Conservation (phyloP, 2,888 invertebrate species). For the Listrodromus nycthemerus region DNA sequence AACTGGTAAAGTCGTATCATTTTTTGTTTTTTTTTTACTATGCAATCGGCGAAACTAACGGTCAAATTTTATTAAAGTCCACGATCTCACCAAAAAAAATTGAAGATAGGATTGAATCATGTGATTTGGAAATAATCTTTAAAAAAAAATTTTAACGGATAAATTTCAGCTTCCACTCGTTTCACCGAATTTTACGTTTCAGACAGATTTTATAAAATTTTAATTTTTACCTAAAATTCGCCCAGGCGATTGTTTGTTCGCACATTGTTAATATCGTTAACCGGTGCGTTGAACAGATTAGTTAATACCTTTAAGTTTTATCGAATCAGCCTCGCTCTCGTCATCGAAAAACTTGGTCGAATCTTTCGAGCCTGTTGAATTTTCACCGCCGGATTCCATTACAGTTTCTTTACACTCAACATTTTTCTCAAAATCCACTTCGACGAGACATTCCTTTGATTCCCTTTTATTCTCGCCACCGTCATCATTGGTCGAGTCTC, state of each 20-base stretch:
- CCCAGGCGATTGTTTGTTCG: not conserved
- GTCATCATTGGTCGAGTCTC: conserved; percentile 21
- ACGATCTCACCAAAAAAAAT: not conserved
- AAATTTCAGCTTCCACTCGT: no score
- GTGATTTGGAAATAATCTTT: no score
- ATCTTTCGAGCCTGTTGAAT: not conserved
- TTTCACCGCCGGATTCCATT: not conserved
- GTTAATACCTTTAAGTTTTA: not conserved
- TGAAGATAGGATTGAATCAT: no score
- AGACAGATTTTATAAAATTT: no score
- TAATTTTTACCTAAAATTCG: not conserved
- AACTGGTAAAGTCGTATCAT: no score
- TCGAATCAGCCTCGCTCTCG: conserved; percentile 1
- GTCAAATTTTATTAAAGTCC: not conserved
- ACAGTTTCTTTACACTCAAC: not conserved
- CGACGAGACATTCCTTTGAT: not conserved
- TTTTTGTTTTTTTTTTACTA: no score
- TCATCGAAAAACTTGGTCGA: conserved; percentile 2
- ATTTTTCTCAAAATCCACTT: not conserved
- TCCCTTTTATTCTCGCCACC: conserved; percentile 34
- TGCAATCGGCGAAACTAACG: not conserved
- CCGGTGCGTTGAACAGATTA: no score
- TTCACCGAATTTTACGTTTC: no score
- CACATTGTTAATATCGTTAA: not conserved
- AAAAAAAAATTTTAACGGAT: no score